phyloP scores from a whole-genome alignment of 2,888 invertebrate genomes.

The Arrhopalites spinosus region DNA sequence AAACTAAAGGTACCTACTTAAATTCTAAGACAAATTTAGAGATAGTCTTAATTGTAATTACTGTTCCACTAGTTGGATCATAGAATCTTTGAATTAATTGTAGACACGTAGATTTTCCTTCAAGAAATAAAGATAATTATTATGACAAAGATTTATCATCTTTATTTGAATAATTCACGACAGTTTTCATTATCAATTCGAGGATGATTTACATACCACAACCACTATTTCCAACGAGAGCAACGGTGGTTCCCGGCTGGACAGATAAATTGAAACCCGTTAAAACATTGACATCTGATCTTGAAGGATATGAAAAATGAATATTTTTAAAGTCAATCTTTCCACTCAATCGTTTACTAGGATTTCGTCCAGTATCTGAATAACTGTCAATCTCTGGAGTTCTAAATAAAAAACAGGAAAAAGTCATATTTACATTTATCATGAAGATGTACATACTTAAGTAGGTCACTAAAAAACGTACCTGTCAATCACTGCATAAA shows the following conservation, averaged over 20 bases:
- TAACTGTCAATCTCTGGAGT: conserved; percentile 60
- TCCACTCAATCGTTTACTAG: conserved; percentile 57
- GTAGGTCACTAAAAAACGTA: background rate
- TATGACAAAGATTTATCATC: too few species aligned
- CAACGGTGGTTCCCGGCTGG: conserved; percentile 47
- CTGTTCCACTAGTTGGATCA: conserved; percentile 57
- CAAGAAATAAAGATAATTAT: too few species aligned
- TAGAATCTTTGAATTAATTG: conserved; percentile 59
- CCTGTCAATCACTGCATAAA: conserved; percentile 29
- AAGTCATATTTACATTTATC: background rate
- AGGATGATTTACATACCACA: conserved; percentile 56
- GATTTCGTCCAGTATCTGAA: conserved; percentile 59
- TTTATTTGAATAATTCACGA: too few species aligned
- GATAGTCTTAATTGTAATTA: conserved; percentile 20
- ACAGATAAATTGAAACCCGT: conserved; percentile 49
- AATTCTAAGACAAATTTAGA: background rate
- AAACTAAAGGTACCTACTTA: background rate
- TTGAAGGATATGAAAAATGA: conserved; percentile 61
- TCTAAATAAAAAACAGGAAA: conserved; percentile 23
- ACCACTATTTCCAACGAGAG: conserved; percentile 56
- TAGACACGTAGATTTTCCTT: conserved; percentile 58
- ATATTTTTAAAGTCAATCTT: conserved; percentile 60
- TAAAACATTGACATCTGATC: conserved; percentile 59
- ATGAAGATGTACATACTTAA: too few species aligned
- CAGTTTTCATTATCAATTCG: too few species aligned